Evolutionary conservation across 53 echinoderm and acorn worm genomes (phyloP).

Genomic region (Mesocentrotus franciscanus): DNA sequence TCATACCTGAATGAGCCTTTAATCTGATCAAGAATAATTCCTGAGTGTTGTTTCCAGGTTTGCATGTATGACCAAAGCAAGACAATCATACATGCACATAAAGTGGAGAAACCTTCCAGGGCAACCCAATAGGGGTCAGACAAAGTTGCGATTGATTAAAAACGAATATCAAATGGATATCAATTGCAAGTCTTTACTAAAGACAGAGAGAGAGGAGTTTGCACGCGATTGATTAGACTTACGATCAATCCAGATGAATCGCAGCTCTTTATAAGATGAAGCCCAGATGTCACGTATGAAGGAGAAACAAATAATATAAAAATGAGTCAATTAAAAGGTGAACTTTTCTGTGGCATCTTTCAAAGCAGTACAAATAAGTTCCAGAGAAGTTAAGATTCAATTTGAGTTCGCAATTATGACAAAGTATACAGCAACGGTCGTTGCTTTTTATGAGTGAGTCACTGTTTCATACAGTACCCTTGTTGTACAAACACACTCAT

Average conservation of each 20-base stretch:
- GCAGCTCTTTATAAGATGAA: too few species aligned
- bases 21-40: not conserved
- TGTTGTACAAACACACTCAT: not conserved
- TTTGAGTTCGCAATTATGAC: not conserved
- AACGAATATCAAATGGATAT: too few species aligned
- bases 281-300: not conserved
- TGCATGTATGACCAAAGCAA: not conserved
- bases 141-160: too few species aligned
- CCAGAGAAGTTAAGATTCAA: not conserved
- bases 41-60: not conserved
- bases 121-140: too few species aligned
- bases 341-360: not conserved
- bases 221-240: too few species aligned
- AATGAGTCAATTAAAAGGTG: not conserved
- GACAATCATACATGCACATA: too few species aligned
- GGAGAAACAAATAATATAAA: not conserved
- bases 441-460: not conserved
- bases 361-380: not conserved
- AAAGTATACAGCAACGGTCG: not conserved
- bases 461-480: not conserved
- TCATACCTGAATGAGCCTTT: too few species aligned
- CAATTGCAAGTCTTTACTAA: too few species aligned
- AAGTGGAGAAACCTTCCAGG: too few species aligned
- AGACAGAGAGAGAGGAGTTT: too few species aligned
- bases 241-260: too few species aligned